Percentiles rank a stretch among this genome's conserved stretches.
Evolutionary conservation across 2,888 invertebrate species (phyloP).

Genomic region (Belgica antarctica): DNA sequence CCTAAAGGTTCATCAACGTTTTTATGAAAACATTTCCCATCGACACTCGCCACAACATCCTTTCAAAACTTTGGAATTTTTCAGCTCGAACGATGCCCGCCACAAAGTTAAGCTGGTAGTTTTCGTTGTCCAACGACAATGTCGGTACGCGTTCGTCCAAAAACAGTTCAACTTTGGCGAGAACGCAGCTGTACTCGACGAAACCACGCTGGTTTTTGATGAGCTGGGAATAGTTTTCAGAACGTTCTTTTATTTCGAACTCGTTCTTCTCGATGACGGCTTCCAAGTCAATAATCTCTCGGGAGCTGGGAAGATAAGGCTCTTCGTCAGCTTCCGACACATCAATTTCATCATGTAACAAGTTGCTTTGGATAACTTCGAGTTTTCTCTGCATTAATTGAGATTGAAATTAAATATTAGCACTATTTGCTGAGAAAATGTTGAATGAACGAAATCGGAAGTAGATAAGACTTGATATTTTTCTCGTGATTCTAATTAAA

Average conservation of each 20-base stretch:
- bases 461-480: no score
- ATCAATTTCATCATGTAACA: constrained; percentile 77
- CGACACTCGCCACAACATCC: constrained; percentile 91
- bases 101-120: constrained; percentile 69
- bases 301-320: constrained; percentile 74
- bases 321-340: constrained; percentile 72
- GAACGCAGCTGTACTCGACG: constrained; percentile 80
- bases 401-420: no score
- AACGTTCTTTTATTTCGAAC: constrained; percentile 83
- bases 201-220: constrained; percentile 85
- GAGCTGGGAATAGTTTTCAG: constrained; percentile 83
- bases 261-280: constrained; percentile 89
- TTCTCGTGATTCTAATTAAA: no score
- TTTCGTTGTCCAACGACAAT: constrained; percentile 60
- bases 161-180: constrained; percentile 73
- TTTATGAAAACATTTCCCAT: constrained; percentile 84
- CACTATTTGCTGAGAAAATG: no score
- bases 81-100: constrained; percentile 91
- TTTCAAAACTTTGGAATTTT: constrained; percentile 82
- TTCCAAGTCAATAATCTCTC: constrained; percentile 88
- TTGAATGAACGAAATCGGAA: no score
- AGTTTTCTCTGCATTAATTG: constrained; percentile 86
- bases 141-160: constrained; percentile 37
- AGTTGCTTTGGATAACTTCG: constrained; percentile 81
- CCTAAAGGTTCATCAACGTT: neutral